phyloP scores from a whole-genome alignment of 2,797 vertebrate species.

The Chaenodraco wilsoni region DNA sequence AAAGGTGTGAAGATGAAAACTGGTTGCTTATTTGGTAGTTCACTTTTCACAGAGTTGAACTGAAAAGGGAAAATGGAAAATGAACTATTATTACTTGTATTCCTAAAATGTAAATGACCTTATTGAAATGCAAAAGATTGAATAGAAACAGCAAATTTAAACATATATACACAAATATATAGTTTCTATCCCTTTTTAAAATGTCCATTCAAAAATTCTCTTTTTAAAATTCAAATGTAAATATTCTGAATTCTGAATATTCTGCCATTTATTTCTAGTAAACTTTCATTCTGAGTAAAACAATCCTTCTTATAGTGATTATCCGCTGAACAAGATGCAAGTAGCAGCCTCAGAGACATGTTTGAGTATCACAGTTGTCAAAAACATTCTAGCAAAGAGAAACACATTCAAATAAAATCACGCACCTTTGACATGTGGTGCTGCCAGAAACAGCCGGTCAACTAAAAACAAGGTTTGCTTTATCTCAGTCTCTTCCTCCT shows the following conservation, averaged over 20 bases:
- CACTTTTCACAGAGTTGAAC: no score
- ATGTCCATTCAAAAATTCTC: no score
- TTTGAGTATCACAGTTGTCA: background rate
- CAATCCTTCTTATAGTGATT: background rate
- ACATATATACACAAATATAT: no score
- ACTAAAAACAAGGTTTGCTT: conserved; percentile 72
- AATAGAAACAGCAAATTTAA: background rate
- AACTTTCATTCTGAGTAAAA: background rate
- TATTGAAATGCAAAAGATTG: background rate
- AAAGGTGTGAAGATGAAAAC: background rate
- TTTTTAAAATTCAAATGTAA: no score
- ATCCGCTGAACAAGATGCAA: no score
- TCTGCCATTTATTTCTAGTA: no score
- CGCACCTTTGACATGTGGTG: conserved; percentile 70
- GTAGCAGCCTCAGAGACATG: background rate
- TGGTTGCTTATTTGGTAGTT: background rate
- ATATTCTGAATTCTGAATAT: background rate
- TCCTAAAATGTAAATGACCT: background rate
- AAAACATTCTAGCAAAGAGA: background rate
- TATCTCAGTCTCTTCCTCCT: conserved; percentile 24
- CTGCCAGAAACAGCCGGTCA: conserved; percentile 76
- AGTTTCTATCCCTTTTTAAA: no score
- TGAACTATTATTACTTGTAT: background rate
- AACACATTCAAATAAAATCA: background rate
- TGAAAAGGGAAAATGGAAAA: background rate